Base-by-base conservation (phyloP, 2,797 vertebrate species). In the Molossus molossus region DNA sequence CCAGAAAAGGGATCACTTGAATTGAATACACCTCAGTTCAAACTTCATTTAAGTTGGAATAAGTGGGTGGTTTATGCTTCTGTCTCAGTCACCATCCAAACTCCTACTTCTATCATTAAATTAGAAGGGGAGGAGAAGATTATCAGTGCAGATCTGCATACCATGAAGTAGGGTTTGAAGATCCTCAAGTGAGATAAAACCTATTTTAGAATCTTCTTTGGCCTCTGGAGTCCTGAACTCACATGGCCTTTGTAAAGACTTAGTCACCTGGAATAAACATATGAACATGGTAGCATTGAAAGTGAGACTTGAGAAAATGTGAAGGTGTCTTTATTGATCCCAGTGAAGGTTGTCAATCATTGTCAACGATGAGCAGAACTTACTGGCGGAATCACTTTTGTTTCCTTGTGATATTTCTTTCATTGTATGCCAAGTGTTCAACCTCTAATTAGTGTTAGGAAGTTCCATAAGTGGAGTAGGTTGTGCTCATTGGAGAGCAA, bases 61-160 rank as follows among this genome's bases (percentile, higher is more conserved):
- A 25, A 58, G 60, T 73, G 33, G 45, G 18, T 7, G 40, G n/a
- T 64, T 94, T 85, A 33, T 25, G 18, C 48, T 73, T 82, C 37
- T 77, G 6, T 67, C 58, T 75, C 40, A 82, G 7, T 72, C 6
- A 60, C 37, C 65, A 81, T 11, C 67, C 48, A 64, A 20, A 76
- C 29, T 64, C 77, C 25, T 60, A 55, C 45, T 83, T 72, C 25
- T 15, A 70, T 65, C 37, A 79, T 58, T 6, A 55, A 55, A 25
- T 79, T 73, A 23, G 58, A 86, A 93, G n/a, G 64, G 33, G 55
- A 88, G 33, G n/a, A 73, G 60, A 83, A 64, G 53, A n/a, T 69
- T 12, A 37, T 27, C 76, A 72, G 50, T 57, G n/a, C 15, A 82
- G n/a, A 73, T 53, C 45, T 69, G 69, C 53, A 53, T 5, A 76